Conservation (phyloP, 2,888 invertebrate species). For the Drosophila eohydei region DNA sequence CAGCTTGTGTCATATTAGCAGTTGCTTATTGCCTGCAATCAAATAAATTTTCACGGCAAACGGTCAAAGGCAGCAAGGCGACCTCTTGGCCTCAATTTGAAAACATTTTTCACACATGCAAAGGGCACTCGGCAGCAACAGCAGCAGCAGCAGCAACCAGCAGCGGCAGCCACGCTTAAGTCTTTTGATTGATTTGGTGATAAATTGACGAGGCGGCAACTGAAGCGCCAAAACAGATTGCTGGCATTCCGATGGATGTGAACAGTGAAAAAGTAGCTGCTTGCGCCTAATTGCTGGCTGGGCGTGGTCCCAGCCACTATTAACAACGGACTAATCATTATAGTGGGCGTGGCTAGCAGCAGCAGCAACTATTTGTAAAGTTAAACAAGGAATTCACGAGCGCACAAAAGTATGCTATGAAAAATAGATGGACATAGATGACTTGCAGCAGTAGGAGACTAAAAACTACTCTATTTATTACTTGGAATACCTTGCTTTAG, state of each 20-base stretch:
- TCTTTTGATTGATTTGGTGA: slow-evolving; percentile 78
- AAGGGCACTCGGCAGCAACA: slow-evolving; percentile 30
- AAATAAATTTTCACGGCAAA: slow-evolving; percentile 77
- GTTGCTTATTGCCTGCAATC: slow-evolving; percentile 77
- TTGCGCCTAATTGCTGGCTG: slow-evolving; percentile 55
- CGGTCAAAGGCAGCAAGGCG: slow-evolving; percentile 67
- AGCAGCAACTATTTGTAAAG: neutral
- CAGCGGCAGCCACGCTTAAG: slow-evolving; percentile 42
- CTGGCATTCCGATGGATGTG: slow-evolving; percentile 55
- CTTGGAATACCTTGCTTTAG: too few species aligned
- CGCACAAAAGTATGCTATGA: slow-evolving; percentile 1
- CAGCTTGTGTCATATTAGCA: slow-evolving; percentile 75
- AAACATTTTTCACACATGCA: slow-evolving; percentile 66
- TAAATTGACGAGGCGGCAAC: slow-evolving; percentile 75
- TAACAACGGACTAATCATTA: slow-evolving; percentile 35
- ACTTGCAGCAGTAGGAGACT: neutral
- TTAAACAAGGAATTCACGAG: slow-evolving; percentile 1
- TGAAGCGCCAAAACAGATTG: slow-evolving; percentile 70
- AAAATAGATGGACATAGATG: neutral
- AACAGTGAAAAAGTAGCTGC: slow-evolving; percentile 23
- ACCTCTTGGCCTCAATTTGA: slow-evolving; percentile 58
- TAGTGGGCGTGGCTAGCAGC: neutral
- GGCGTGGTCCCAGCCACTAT: slow-evolving; percentile 37
- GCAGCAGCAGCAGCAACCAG: slow-evolving; percentile 12
- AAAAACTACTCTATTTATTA: neutral